phyloP scores from a whole-genome alignment of 2,797 vertebrate genomes.

The Anguilla anguilla region DNA sequence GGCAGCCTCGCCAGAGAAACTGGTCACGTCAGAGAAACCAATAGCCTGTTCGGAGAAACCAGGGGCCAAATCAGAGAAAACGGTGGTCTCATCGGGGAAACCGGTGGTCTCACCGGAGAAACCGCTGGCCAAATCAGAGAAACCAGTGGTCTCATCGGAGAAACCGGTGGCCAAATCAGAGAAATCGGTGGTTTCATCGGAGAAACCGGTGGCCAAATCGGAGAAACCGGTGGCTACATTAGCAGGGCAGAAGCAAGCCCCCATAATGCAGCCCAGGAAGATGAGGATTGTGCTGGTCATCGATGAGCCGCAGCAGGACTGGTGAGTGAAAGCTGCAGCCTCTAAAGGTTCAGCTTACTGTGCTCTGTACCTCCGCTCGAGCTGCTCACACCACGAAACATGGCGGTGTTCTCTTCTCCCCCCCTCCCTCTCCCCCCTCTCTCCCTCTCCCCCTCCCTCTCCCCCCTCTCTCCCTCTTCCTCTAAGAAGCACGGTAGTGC shows the following conservation, averaged over 20 bases:
- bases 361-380: conserved; percentile 1
- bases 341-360: neutral
- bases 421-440: neutral
- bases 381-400: neutral
- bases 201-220: neutral
- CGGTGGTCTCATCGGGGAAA: neutral
- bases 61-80: neutral
- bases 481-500: neutral
- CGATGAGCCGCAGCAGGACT: conserved; percentile 91
- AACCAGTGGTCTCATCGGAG: neutral
- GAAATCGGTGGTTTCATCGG: neutral
- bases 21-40: neutral
- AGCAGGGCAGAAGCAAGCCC: conserved; percentile 79
- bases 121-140: neutral
- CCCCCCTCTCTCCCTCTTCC: neutral
- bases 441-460: neutral
- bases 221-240: neutral
- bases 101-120: neutral
- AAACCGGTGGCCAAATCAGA: neutral
- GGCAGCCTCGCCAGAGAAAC: neutral
- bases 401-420: neutral
- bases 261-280: conserved; percentile 81
- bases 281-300: conserved; percentile 92
- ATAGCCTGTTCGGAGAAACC: neutral
- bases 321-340: conserved; percentile 73